Evolutionary conservation across 1,140 invertebrate species (phyloP).

Genomic region (Drosophila hydei): DNA sequence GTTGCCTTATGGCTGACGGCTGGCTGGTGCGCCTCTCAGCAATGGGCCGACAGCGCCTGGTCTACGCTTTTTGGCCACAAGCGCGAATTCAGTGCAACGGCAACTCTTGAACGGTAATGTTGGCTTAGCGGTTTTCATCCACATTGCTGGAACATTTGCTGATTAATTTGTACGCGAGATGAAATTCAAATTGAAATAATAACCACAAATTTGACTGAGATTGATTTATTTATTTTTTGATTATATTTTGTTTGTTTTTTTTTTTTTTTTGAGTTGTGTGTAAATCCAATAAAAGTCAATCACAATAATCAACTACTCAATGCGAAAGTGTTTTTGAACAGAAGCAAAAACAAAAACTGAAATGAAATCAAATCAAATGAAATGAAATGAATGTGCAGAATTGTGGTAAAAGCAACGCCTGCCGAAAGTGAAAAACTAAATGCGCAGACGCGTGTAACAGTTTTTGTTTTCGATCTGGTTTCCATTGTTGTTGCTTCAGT

Average conservation of each 20-base stretch:
- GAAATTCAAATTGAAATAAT: constrained; percentile 13
- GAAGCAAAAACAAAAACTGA: no score
- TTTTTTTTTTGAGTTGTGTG: constrained; percentile 35
- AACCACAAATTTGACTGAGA: not conserved
- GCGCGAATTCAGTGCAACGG: constrained; percentile 77
- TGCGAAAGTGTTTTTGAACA: constrained; percentile 22
- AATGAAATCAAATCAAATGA: no score
- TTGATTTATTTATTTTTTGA: not conserved
- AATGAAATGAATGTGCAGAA: constrained; percentile 19
- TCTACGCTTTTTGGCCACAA: constrained; percentile 70
- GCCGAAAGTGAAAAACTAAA: constrained; percentile 75
- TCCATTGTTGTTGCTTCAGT: constrained; percentile 25
- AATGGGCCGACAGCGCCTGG: constrained; percentile 34
- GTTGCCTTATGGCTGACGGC: constrained; percentile 17
- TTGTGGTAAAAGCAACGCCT: constrained; percentile 49
- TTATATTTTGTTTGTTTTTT: not conserved
- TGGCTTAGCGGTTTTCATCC: constrained; percentile 54
- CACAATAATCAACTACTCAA: not conserved
- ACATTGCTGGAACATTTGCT: constrained; percentile 18
- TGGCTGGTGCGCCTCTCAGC: constrained; percentile 16
- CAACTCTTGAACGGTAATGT: constrained; percentile 83
- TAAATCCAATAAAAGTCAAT: not conserved
- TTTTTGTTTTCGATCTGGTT: constrained; percentile 75
- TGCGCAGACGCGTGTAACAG: constrained; percentile 78
- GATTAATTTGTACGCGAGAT: constrained; percentile 10